Percentiles rank a stretch among this genome's conserved stretches.
Conservation (phyloP, 2,888 invertebrate genomes). For the Xanthia icteritia region DNA sequence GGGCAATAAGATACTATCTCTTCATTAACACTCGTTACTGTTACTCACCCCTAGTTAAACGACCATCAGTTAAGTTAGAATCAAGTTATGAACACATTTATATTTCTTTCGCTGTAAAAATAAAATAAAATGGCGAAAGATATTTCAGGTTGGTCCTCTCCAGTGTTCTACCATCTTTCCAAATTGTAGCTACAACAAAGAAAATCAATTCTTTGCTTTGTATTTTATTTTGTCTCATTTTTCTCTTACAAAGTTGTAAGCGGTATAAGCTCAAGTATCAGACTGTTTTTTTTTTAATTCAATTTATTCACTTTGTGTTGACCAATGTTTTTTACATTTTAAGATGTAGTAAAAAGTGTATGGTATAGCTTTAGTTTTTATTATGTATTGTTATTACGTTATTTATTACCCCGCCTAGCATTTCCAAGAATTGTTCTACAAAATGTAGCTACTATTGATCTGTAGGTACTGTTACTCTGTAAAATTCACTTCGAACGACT, state of each 20-base stretch:
- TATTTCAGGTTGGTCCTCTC: conserved; percentile 3
- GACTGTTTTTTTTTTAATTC: background rate
- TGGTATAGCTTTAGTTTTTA: conserved; percentile 1
- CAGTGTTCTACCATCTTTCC: conserved; percentile 12
- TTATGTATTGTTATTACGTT: conserved; percentile 12
- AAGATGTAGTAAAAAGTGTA: background rate
- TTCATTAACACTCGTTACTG: conserved; percentile 59
- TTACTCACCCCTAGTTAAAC: conserved; percentile 63
- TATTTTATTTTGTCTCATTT: conserved; percentile 35
- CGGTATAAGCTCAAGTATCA: conserved; percentile 11
- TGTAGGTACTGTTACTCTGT: background rate
- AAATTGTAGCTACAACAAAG: conserved; percentile 29
- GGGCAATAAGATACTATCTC: conserved; percentile 58
- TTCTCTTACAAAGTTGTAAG: conserved; percentile 33
- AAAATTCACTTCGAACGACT: conserved; percentile 9
- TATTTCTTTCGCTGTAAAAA: conserved; percentile 14
- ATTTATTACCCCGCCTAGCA: conserved; percentile 1
- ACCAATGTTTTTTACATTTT: conserved; percentile 12
- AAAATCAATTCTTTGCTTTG: conserved; percentile 50
- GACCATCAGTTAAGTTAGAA: conserved; percentile 48
- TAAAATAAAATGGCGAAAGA: conserved; percentile 2
- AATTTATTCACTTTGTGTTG: conserved; percentile 6
- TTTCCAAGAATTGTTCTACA: conserved; percentile 5
- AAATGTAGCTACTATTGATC: conserved; percentile 7
- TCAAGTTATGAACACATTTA: conserved; percentile 37